Percentiles rank a stretch among this genome's conserved stretches.
Evolutionary conservation across 2,888 invertebrate genomes (phyloP).

Genomic region (Spilarctia lutea): DNA sequence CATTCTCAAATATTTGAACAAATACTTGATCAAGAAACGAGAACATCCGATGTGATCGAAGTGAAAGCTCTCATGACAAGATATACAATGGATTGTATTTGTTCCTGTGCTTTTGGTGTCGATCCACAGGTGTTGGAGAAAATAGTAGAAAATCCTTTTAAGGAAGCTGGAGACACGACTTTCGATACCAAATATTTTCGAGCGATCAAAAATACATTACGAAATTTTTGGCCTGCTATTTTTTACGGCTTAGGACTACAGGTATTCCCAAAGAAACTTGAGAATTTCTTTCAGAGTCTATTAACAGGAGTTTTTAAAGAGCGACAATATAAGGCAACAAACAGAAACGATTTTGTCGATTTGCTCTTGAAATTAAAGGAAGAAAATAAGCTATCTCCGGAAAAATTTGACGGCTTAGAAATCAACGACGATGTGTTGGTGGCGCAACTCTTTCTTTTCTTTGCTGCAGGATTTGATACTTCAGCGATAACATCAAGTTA

Average conservation of each 20-base stretch:
- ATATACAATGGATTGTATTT: slow-evolving; percentile 68
- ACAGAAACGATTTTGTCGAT: slow-evolving; percentile 66
- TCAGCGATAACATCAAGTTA: slow-evolving; percentile 59
- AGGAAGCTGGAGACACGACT: slow-evolving; percentile 50
- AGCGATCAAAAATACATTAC: slow-evolving; percentile 46
- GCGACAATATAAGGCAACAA: slow-evolving; percentile 50
- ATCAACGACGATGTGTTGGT: slow-evolving; percentile 75
- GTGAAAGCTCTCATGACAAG: slow-evolving; percentile 46
- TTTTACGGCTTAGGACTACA: slow-evolving; percentile 60
- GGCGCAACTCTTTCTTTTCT: slow-evolving; percentile 83
- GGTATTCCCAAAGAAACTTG: slow-evolving; percentile 50
- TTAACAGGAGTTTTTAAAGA: slow-evolving; percentile 53
- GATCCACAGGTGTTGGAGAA: slow-evolving; percentile 23
- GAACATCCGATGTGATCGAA: slow-evolving; percentile 39
- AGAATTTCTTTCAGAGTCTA: slow-evolving; percentile 56
- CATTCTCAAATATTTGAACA: slow-evolving; percentile 45
- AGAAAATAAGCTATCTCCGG: slow-evolving; percentile 55
- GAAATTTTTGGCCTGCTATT: slow-evolving; percentile 60
- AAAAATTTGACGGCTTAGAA: slow-evolving; percentile 48
- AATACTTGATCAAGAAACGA: neutral
- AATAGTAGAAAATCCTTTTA: slow-evolving; percentile 52
- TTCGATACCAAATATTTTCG: slow-evolving; percentile 47
- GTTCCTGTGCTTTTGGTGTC: slow-evolving; percentile 32
- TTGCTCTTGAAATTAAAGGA: slow-evolving; percentile 58
- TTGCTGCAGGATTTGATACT: slow-evolving; percentile 70